Base-by-base conservation (phyloP, 2,888 invertebrate genomes). In the Palloptera scutellata region DNA sequence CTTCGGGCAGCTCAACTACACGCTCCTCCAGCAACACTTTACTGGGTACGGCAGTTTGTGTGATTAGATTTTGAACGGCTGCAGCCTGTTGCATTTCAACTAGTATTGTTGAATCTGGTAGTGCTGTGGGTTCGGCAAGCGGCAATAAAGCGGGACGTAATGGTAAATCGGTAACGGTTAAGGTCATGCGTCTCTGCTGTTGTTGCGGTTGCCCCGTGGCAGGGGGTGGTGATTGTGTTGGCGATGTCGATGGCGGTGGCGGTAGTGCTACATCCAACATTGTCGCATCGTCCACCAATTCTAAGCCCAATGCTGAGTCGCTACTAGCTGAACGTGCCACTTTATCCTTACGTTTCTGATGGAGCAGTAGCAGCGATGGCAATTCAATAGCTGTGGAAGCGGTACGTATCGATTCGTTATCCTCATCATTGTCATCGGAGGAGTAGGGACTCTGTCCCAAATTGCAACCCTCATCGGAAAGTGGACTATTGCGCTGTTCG, bases 1-100 rank as follows among this genome's bases (percentile, higher is more conserved):
- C 86, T 19, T 86, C 78, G 2, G 87, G 86, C 67, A 86, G 85
- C 54, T 87, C 86, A 1, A 88, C 87, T 59, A 85, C 86, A 30
- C 88, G 86, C 79, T 86, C 90, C 85, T 86, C 90, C 79, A 86
- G 87, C 80, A 86, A 86, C 81, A 86, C 90, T 69, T 85, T 84
- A 20, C 82, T 83, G 12, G 84, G 84, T 45, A 85, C 76, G 61
- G 76, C 72, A 1, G 72, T 73, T 66, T 75, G 77, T 4, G 73
- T 69, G 11, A 76, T 61, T 10, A 71, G 43, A 19, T 67, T 67
- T 6, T 58, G 65, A 9, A 72, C 53, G 5, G 68, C 60, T 30
- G 30, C 30, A 6, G 30, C 6, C 30, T 30, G 70, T n/a, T 72
- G 61, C 1, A 70, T 58, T 2, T 73, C 72, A 3, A 61, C 69